These are phyloP conservation scores for Nomia melanderi DNA, from an alignment of 1,140 invertebrate species.

Conservation along the genomic window DNA sequence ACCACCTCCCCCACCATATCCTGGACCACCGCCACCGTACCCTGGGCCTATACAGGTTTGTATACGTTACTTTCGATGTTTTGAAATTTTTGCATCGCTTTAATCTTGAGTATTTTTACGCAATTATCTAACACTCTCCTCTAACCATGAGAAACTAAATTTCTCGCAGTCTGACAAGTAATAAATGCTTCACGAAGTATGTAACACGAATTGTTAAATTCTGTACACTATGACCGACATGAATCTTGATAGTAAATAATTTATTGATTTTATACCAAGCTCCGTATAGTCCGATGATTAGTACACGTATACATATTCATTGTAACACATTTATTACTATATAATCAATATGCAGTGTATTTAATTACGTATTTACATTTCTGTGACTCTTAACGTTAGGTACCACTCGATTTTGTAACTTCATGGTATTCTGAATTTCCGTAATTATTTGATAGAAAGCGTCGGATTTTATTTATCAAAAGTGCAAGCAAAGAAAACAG, in stretches of 20 bases:
- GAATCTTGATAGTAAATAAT: background rate
- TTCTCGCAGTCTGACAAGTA: slow-evolving; percentile 25
- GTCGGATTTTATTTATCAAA: slow-evolving; percentile 30
- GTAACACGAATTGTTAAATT: slow-evolving; percentile 15
- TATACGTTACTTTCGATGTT: slow-evolving; percentile 45
- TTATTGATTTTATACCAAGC: slow-evolving; percentile 4
- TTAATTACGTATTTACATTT: background rate
- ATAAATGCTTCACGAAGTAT: slow-evolving; percentile 20
- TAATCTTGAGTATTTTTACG: slow-evolving; percentile 64
- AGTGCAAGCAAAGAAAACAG: background rate
- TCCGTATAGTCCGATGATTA: background rate
- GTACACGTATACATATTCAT: background rate
- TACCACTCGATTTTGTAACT: slow-evolving; percentile 1
- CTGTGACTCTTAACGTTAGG: background rate
- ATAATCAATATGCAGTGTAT: background rate
- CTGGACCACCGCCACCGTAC: slow-evolving; percentile 81
- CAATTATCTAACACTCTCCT: slow-evolving; percentile 59
- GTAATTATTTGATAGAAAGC: slow-evolving; percentile 11
- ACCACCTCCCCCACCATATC: slow-evolving; percentile 86
- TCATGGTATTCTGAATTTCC: slow-evolving; percentile 25
- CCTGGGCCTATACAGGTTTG: slow-evolving; percentile 78
- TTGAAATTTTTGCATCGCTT: slow-evolving; percentile 70
- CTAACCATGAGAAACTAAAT: slow-evolving; percentile 44
- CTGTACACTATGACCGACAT: background rate
- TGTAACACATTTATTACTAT: background rate